Percentiles rank a stretch among this genome's conserved stretches.
Conservation (phyloP, 2,113 vertebrate species). For the Hymenochirus boettgeri region DNA sequence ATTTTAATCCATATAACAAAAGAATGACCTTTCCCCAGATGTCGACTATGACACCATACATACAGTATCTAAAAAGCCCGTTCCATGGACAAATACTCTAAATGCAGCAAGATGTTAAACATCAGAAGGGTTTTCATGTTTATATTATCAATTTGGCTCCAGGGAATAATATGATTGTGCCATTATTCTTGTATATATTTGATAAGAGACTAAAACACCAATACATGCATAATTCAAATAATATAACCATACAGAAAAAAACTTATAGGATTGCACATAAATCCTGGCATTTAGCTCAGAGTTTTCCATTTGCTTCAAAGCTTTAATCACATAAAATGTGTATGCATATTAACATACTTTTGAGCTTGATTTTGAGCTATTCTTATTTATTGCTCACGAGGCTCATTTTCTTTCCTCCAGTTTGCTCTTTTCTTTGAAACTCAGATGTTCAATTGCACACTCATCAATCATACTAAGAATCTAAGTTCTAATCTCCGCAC, state of each 20-base stretch:
- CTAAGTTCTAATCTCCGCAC: conserved; percentile 76
- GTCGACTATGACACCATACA: too few species aligned
- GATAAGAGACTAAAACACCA: neutral
- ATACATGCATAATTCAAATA: conserved; percentile 16
- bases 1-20: too few species aligned
- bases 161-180: conserved; percentile 12
- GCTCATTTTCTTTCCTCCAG: conserved; percentile 32
- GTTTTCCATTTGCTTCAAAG: conserved; percentile 4
- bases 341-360: conserved; percentile 21
- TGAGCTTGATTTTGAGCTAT: conserved; percentile 33
- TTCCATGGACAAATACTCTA: neutral
- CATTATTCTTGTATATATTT: conserved; percentile 20
- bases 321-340: conserved; percentile 30
- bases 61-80: too few species aligned
- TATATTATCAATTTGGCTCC: conserved; percentile 12
- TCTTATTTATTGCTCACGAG: conserved; percentile 27
- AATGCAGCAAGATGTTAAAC: neutral
- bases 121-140: neutral
- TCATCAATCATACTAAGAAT: conserved; percentile 88
- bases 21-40: too few species aligned
- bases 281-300: conserved; percentile 17
- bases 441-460: conserved; percentile 60
- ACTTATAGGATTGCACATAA: conserved; percentile 23
- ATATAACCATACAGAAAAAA: conserved; percentile 23
- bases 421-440: conserved; percentile 63